Evolutionary conservation across 1,140 invertebrate species (phyloP), one percentile per base, ranked within the genome.

Genomic region (Heliconius himera): DNA sequence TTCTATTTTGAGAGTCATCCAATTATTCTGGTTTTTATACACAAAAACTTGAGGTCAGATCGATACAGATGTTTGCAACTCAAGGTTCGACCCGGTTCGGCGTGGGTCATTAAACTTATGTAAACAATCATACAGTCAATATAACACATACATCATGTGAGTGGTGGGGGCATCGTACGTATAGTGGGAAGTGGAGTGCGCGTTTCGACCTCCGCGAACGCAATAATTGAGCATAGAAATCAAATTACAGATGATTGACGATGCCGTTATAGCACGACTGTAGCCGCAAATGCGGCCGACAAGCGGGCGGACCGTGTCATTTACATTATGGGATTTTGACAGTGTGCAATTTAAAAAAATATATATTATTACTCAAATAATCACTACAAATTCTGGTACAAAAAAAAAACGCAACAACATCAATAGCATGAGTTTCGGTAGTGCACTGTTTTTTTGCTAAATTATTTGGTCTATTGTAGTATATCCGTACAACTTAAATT

Each of bases 141-240:
- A 66, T 29, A 29, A 26, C 2, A 66, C 76, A 80, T 84, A 81
- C 80, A 85, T 87, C 78, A 84, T 78, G 74, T 77, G 80, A 80
- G 82, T 85, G 77, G 79, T 74, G 81, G 75, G 79, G 75, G 79
- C 70, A 38, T 38, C 70, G 36, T 72, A 72, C 70, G 36, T 72
- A 72, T 79, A 88, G 86, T 84, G 86, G 84, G 84, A 91, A 91
- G 85, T 88, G 80, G 83, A 87, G 88, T 90, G 87, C 86, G 87
- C 87, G 86, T 85, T 82, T 84, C 91, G 92, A 93, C 91, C 93
- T 91, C 89, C 87, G 91, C 90, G 88, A 90, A 93, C 90, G 93
- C 90, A 94, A 94, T 94, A 94, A 94, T 94, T 94, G 93, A 93
- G 91, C 91, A 93, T 93, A 93, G 92, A 94, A 94, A 94, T 93